phyloP scores from a whole-genome alignment of 2,797 vertebrate species.

The Falco novaeseelandiae region DNA sequence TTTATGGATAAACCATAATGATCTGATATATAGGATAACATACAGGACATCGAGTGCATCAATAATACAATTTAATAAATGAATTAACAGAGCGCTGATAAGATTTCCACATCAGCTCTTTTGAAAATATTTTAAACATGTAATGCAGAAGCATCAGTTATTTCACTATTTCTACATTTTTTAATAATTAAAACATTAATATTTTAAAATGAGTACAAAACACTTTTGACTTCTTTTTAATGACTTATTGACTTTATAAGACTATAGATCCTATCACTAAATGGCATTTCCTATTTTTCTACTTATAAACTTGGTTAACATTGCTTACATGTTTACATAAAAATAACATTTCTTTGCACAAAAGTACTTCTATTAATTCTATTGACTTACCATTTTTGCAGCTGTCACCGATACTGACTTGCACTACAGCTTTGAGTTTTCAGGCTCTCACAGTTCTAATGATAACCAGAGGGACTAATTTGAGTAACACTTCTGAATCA shows the following conservation, averaged over 20 bases:
- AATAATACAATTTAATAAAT: neutral
- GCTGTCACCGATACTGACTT: slow-evolving; percentile 47
- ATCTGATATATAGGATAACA: neutral
- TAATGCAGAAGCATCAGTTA: neutral
- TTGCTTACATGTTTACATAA: slow-evolving; percentile 34
- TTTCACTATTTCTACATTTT: neutral
- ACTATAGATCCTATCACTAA: neutral
- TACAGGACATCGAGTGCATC: neutral
- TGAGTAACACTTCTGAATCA: slow-evolving; percentile 43
- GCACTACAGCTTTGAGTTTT: slow-evolving; percentile 45
- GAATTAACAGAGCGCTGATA: neutral
- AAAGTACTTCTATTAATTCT: slow-evolving; percentile 39
- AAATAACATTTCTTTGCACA: slow-evolving; percentile 18
- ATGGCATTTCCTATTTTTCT: neutral
- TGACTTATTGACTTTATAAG: neutral
- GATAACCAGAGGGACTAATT: slow-evolving; percentile 61
- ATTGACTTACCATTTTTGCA: slow-evolving; percentile 44
- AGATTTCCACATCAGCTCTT: neutral
- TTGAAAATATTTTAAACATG: slow-evolving; percentile 2
- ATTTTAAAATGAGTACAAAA: neutral
- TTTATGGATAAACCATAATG: neutral
- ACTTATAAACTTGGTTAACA: neutral
- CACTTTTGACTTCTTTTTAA: neutral
- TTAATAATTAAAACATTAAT: neutral
- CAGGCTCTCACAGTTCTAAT: slow-evolving; percentile 46